Percentiles rank a stretch among this genome's conserved stretches.
These are phyloP conservation scores for Morus bassanus DNA, from an alignment of 2,797 vertebrate genomes.

Conservation along the genomic window DNA sequence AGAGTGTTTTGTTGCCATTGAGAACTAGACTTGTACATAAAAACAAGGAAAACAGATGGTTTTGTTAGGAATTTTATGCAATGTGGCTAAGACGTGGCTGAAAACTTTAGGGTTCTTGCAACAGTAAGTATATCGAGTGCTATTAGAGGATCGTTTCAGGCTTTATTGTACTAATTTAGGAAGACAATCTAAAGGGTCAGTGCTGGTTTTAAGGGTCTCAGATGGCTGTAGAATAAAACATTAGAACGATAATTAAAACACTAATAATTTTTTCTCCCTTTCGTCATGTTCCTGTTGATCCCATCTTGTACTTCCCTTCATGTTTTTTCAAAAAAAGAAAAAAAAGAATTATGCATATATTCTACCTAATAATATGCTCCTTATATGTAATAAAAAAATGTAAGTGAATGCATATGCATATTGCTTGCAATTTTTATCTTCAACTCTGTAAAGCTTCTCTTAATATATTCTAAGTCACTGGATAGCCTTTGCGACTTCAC, in stretches of 20 bases:
- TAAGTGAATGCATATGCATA: neutral
- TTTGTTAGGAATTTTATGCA: neutral
- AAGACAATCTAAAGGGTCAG: neutral
- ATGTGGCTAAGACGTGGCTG: neutral
- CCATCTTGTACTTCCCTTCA: neutral
- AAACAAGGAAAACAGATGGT: neutral
- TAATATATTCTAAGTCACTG: neutral
- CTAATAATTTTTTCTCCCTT: neutral
- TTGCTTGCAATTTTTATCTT: neutral
- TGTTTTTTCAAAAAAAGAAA: neutral
- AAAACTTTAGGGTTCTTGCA: neutral
- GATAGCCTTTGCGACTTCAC: neutral
- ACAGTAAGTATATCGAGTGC: neutral
- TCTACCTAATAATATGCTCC: neutral
- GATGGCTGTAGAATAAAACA: neutral
- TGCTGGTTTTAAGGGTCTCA: neutral
- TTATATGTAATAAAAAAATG: neutral
- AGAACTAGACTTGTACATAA: neutral
- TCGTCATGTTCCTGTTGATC: neutral
- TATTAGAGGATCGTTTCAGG: neutral
- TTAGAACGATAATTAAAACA: neutral
- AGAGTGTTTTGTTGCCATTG: constrained; percentile 17
- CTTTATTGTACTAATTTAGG: neutral
- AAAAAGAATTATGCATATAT: neutral
- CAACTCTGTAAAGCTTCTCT: neutral